Base-by-base conservation (phyloP, 2,113 vertebrate genomes). In the Equus przewalskii region DNA sequence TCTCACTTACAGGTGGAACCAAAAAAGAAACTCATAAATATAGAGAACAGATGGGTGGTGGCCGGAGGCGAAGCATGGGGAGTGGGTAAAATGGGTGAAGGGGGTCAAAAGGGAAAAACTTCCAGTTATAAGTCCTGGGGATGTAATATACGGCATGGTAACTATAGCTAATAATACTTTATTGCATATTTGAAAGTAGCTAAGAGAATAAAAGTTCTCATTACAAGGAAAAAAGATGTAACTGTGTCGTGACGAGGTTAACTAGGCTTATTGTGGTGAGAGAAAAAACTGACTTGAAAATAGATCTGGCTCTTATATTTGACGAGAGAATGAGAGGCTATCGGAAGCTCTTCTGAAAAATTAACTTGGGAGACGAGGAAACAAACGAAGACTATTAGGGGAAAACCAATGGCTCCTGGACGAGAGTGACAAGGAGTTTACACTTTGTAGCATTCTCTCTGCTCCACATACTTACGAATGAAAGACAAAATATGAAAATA, bases 221-320 rank as follows among this genome's bases (percentile, higher is more conserved):
- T 67, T 8, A 69, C 4, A 79, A 70, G 73, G 65, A 49, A 79
- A 92, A 62, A 79, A 30, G n/a, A n/a, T 79, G 22, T 87, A 79
- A 69, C 7, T 87, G 2, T 76, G 19, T 85, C 28, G 26, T 90
- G 46, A 36, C 36, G 41, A 87, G 79, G 16, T 36, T 93, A 86
- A 79, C 21, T 46, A 87, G 62, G 36, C 15, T 79, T 67, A 44
- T 36, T 79, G 30, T 69, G 30, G 51, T 86, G 75, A 86, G 10
- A 49, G 51, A 65, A 36, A 86, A 64, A 89, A 36, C 33, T 95
- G 46, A 89, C 33, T 65, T 89, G 28, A 89, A 73, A 97, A 87
- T 26, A 75, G 36, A 54, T 67, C 30, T 75, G n/a, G 19, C 73
- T 94, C 24, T 95, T 72, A 81, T 22, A 79, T 76, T 78, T 92